Percentiles rank a stretch among this genome's conserved stretches.
These are phyloP conservation scores for Murina feae DNA, from an alignment of 2,113 vertebrate genomes.

Conservation along the genomic window DNA sequence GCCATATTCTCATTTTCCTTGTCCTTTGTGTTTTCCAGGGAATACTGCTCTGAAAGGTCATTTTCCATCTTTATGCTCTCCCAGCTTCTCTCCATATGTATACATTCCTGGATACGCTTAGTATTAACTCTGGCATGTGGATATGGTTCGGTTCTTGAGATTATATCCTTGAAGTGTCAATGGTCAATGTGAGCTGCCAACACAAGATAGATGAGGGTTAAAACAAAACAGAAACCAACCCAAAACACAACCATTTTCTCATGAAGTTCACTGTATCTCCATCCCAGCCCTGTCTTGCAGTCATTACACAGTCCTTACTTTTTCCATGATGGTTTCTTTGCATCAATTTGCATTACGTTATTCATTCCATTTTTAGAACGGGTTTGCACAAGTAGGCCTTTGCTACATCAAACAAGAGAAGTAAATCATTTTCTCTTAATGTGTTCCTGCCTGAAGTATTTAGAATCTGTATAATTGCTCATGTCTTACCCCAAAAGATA, in stretches of 20 bases:
- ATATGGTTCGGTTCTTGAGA: background rate
- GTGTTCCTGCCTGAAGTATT: background rate
- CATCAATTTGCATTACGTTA: background rate
- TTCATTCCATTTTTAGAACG: background rate
- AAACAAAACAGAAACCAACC: background rate
- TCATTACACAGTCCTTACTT: background rate
- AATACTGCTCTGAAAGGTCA: background rate
- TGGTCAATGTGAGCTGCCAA: background rate
- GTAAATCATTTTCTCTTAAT: background rate
- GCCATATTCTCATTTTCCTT: background rate
- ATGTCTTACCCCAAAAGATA: background rate
- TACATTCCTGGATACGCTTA: background rate
- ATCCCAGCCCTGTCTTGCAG: background rate
- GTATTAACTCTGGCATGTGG: background rate
- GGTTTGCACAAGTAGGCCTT: background rate
- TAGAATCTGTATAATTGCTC: background rate
- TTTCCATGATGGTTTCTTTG: slow-evolving; percentile 8
- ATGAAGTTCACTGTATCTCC: background rate
- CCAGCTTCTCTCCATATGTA: background rate
- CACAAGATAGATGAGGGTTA: background rate
- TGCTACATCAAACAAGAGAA: background rate
- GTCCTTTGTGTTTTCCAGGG: background rate
- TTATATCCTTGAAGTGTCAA: background rate
- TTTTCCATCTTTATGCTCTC: background rate
- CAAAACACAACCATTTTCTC: background rate